Conservation (phyloP, 2,113 vertebrate genomes). For the Psophia crepitans region DNA sequence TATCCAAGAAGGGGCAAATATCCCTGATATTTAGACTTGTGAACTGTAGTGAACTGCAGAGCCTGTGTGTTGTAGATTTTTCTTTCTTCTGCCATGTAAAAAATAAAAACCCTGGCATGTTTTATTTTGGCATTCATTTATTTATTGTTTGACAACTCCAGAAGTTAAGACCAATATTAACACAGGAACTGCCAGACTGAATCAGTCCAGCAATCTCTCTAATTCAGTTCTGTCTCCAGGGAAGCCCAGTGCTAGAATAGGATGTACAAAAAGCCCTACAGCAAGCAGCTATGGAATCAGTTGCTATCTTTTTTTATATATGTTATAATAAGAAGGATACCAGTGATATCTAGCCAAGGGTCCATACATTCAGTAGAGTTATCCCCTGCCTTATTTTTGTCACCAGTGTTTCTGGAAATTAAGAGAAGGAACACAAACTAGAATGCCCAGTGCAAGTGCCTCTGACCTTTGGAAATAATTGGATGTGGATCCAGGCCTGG, state of each 20-base stretch:
- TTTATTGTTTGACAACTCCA: background rate
- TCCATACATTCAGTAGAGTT: background rate
- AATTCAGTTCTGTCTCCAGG: background rate
- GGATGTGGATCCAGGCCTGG: conserved; percentile 23
- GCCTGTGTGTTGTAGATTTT: background rate
- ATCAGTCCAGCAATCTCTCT: background rate
- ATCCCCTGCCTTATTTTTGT: background rate
- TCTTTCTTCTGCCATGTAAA: background rate
- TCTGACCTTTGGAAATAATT: conserved; percentile 54
- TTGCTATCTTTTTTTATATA: background rate
- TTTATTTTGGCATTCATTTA: background rate
- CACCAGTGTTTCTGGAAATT: background rate
- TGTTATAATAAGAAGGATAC: background rate
- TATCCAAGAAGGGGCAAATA: background rate
- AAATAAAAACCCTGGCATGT: background rate
- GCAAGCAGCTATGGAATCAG: background rate
- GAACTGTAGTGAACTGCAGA: background rate
- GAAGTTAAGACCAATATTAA: conserved; percentile 1
- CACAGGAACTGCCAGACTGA: background rate
- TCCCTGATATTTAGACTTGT: background rate
- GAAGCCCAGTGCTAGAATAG: background rate
- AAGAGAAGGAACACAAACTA: background rate
- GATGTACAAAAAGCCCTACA: background rate
- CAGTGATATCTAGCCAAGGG: background rate
- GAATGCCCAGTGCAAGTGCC: background rate